Percentiles rank a stretch among this genome's conserved stretches.
phyloP scores from a whole-genome alignment of 2,888 invertebrate genomes.

The Acanthococcus lagerstroemiae region DNA sequence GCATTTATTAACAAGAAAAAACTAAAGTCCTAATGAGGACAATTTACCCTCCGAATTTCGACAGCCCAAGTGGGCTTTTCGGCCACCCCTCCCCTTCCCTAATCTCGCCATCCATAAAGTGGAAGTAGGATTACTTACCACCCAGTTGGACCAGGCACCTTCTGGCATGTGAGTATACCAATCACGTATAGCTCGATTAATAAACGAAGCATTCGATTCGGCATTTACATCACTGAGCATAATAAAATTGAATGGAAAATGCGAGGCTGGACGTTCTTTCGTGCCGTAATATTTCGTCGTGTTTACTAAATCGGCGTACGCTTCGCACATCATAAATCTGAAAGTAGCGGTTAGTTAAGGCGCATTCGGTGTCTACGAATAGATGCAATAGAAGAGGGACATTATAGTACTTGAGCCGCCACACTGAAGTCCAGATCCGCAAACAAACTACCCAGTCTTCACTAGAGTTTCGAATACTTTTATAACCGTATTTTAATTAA shows the following conservation, averaged over 20 bases:
- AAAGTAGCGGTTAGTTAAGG: no score
- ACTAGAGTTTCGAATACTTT: no score
- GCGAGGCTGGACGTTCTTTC: conserved; percentile 46
- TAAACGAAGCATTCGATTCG: conserved; percentile 45
- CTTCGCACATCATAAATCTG: conserved; percentile 53
- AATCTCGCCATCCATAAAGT: conserved; percentile 49
- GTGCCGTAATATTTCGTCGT: conserved; percentile 55
- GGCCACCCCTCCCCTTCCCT: conserved; percentile 66
- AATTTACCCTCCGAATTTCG: no score
- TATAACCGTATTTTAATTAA: no score
- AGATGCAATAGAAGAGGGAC: no score
- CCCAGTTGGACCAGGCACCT: conserved; percentile 54
- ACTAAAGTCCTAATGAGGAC: no score
- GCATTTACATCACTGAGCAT: conserved; percentile 47
- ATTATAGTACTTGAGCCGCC: no score
- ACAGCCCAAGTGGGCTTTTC: no score
- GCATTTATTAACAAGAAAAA: no score
- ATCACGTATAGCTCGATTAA: conserved; percentile 46
- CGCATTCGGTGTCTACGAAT: no score
- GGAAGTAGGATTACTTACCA: conserved; percentile 49
- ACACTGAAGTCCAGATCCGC: no score
- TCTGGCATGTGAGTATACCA: conserved; percentile 53
- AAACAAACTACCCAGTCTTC: no score
- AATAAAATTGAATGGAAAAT: conserved; percentile 58
- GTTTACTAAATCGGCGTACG: conserved; percentile 47